A percentile compares a stretch with the other conserved stretches of the same genome.
These are phyloP conservation scores for Chitala chitala DNA, from an alignment of 2,113 vertebrate genomes.

Conservation along the genomic window DNA sequence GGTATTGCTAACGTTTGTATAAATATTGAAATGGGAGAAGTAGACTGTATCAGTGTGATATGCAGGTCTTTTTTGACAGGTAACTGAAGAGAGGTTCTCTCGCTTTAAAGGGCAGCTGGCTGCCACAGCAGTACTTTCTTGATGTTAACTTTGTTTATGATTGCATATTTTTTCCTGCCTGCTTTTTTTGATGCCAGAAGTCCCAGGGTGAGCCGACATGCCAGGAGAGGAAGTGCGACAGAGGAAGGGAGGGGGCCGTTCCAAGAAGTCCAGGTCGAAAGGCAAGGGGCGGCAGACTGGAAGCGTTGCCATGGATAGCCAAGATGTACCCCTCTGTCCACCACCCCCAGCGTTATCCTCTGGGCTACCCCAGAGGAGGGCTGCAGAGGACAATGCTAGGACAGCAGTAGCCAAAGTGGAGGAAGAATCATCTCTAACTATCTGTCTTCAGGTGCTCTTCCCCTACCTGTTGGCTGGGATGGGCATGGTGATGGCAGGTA, in stretches of 20 bases:
- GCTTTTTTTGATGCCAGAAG: background rate
- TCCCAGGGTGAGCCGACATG: slow-evolving; percentile 54
- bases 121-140: background rate
- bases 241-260: slow-evolving; percentile 61
- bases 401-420: slow-evolving; percentile 50
- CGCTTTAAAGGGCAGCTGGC: too few species aligned
- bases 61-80: too few species aligned
- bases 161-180: background rate
- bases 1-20: too few species aligned
- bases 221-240: slow-evolving; percentile 73
- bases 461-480: slow-evolving; percentile 86
- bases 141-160: background rate
- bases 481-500: slow-evolving; percentile 88
- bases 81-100: too few species aligned
- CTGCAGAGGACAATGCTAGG: slow-evolving; percentile 54
- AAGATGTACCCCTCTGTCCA: slow-evolving; percentile 47
- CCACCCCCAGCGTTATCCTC: slow-evolving; percentile 23
- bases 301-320: slow-evolving; percentile 45
- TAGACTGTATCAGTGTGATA: too few species aligned
- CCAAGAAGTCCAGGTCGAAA: slow-evolving; percentile 62
- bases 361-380: slow-evolving; percentile 44
- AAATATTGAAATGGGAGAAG: too few species aligned
- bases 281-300: slow-evolving; percentile 49
- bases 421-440: slow-evolving; percentile 69
- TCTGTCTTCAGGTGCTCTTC: slow-evolving; percentile 78